Percentiles rank a stretch among this genome's conserved stretches.
phyloP scores from a whole-genome alignment of 2,888 invertebrate genomes.

The Sericinus montela region DNA sequence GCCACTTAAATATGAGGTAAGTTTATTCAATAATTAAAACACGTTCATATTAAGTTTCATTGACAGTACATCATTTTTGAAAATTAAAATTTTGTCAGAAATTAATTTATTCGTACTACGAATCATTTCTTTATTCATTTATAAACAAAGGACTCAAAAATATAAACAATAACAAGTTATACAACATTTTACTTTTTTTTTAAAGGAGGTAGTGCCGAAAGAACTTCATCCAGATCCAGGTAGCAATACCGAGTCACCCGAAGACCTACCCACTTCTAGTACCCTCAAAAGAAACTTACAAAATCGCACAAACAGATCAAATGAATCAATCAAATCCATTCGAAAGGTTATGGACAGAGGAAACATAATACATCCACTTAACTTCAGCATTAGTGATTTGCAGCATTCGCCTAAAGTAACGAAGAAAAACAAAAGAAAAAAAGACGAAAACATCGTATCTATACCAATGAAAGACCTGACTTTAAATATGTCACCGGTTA shows the following conservation, averaged over 20 bases:
- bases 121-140: too few species aligned
- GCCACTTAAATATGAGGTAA: constrained; percentile 65
- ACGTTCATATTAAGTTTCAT: too few species aligned
- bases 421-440: constrained; percentile 55
- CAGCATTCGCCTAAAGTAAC: constrained; percentile 60
- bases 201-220: constrained; percentile 73
- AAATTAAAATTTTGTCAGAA: too few species aligned
- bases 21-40: neutral
- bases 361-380: constrained; percentile 70
- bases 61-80: too few species aligned
- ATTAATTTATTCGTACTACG: too few species aligned
- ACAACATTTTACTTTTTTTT: constrained; percentile 23
- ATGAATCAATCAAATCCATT: constrained; percentile 57
- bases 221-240: constrained; percentile 77
- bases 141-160: too few species aligned
- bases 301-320: constrained; percentile 50
- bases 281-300: constrained; percentile 52
- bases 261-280: constrained; percentile 72
- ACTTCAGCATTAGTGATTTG: constrained; percentile 71
- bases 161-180: too few species aligned
- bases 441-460: constrained; percentile 44
- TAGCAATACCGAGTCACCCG: constrained; percentile 84
- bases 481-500: constrained; percentile 56
- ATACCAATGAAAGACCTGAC: constrained; percentile 69
- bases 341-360: constrained; percentile 57